Percentiles rank a stretch among this genome's conserved stretches.
phyloP scores from a whole-genome alignment of 2,797 vertebrate genomes.

The Euthynnus affinis region DNA sequence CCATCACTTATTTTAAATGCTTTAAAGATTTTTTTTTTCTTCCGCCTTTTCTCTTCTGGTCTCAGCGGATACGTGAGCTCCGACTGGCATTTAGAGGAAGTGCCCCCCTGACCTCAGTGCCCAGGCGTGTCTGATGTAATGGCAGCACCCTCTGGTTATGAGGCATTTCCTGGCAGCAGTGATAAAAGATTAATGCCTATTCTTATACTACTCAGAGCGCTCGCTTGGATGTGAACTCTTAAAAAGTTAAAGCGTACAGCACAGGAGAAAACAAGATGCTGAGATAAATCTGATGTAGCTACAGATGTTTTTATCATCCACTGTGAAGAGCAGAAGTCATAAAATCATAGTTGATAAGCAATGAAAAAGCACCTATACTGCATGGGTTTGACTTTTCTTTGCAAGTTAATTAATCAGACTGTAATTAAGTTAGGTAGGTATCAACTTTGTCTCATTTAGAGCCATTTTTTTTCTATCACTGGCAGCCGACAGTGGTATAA shows the following conservation, averaged over 20 bases:
- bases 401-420: not conserved
- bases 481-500: not conserved
- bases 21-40: not conserved
- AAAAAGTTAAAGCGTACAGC: slow-evolving; percentile 8
- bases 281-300: slow-evolving; percentile 15
- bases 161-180: slow-evolving; percentile 66
- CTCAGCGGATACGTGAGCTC: slow-evolving; percentile 50
- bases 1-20: not conserved
- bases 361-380: not conserved
- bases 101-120: slow-evolving; percentile 38
- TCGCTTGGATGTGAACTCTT: slow-evolving; percentile 22
- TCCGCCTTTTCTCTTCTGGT: not conserved
- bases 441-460: not conserved
- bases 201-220: slow-evolving; percentile 51
- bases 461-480: not conserved
- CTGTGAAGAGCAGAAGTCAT: too few relatives aligned
- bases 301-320: not conserved
- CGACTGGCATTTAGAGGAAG: slow-evolving; percentile 65
- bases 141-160: slow-evolving; percentile 58
- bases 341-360: too few relatives aligned
- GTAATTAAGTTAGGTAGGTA: not conserved
- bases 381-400: not conserved
- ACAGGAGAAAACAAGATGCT: slow-evolving; percentile 4
- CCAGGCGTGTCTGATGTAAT: slow-evolving; percentile 62
- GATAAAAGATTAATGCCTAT: slow-evolving; percentile 70